phyloP scores from a whole-genome alignment of 2,797 vertebrate species.

The Heliangelus exortis region DNA sequence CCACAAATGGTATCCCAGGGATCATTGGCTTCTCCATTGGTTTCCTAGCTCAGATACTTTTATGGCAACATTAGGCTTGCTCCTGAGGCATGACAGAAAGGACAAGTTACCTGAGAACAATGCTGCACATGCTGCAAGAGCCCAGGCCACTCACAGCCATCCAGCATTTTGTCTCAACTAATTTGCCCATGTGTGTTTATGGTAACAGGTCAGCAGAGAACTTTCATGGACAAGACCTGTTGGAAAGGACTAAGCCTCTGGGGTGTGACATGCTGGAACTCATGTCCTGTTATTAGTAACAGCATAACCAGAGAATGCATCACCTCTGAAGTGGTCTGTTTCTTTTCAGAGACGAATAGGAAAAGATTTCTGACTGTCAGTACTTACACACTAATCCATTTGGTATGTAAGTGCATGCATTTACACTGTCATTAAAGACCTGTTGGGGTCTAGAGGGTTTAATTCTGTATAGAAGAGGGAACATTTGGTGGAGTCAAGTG shows the following conservation, averaged over 20 bases:
- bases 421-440: not conserved
- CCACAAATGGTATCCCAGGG: not conserved
- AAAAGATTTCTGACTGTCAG: not conserved
- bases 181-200: not conserved
- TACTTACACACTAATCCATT: not conserved
- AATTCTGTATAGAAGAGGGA: not conserved
- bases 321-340: not conserved
- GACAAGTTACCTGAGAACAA: not conserved
- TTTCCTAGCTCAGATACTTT: not conserved
- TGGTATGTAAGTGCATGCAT: not conserved
- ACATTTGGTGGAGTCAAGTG: not conserved
- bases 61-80: not conserved
- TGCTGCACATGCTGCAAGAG: not conserved
- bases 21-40: not conserved
- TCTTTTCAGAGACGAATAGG: not conserved
- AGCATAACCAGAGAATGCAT: not conserved
- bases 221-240: not conserved
- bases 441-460: not conserved
- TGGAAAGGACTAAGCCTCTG: not conserved
- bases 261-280: not conserved
- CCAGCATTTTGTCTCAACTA: not conserved
- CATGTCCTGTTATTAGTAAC: not conserved
- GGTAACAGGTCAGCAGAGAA: not conserved
- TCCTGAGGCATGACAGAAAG: not conserved
- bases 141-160: not conserved